Evolutionary conservation across 2,888 invertebrate species (phyloP), one percentile per base, ranked within the genome.

Genomic region (Erebia epiphron): DNA sequence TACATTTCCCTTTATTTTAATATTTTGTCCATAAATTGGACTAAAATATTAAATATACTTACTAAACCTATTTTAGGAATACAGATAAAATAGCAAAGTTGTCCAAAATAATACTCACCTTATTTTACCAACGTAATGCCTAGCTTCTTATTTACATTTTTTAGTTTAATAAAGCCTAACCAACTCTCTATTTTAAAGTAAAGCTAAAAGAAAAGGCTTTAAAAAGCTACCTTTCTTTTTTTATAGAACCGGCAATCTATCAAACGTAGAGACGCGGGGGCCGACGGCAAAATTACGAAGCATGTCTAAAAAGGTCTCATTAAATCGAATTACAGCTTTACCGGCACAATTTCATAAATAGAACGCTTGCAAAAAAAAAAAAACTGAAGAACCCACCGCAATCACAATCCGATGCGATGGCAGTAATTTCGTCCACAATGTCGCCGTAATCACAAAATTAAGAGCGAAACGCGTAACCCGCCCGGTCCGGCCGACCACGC

Each of bases 361-460:
- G 74, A 74, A 75, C 62, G 50, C 62, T n/a, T 8, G 60, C 60
- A 11, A 60, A 60, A 60, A 58, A 2, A n/a, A 60, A 57, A 58
- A 60, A 60, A 41, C 9, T 35, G 11, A 60, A 64, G 73, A 73
- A 77, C 41, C 67, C 73, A 16, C 70, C 56, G 77, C 80, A 79
- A 80, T 80, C 79, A 76, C 78, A 74, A 79, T 77, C 82, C 77
- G 77, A 75, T 77, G 75, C 72, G 77, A 63, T 69, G 63, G 49
- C 70, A 63, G 79, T 79, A 83, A 84, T 86, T 84, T 83, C 69
- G 82, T 79, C 77, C 77, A 83, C 85, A 82, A 79, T 84, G 82
- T 82, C 77, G 77, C 76, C 79, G 82, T 88, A 86, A 88, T 88
- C 86, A 86, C 84, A 84, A 86, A 87, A 88, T 88, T 86, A 86